Percentiles rank a stretch among this genome's conserved stretches.
phyloP scores from a whole-genome alignment of 2,888 invertebrate species.

The Diadromus collaris region DNA sequence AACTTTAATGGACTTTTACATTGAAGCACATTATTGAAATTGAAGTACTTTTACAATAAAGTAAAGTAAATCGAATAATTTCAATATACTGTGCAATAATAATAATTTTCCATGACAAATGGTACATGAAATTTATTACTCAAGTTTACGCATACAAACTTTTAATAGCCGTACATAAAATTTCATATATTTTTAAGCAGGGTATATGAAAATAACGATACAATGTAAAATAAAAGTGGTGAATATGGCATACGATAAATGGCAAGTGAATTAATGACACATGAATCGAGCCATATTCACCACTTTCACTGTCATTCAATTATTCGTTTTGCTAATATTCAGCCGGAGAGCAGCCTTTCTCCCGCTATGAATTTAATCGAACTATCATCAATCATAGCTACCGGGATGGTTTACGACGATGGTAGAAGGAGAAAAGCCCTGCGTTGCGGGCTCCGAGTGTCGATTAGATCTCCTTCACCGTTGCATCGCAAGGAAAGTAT shows the following conservation, averaged over 20 bases:
- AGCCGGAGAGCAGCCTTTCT: background rate
- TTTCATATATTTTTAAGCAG: no score
- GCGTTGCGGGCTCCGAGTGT: background rate
- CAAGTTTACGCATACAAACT: no score
- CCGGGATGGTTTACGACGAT: constrained; percentile 2
- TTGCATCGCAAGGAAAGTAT: constrained; percentile 14
- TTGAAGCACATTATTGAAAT: no score
- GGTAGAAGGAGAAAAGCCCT: constrained; percentile 10
- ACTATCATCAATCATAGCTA: constrained; percentile 1
- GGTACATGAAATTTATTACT: background rate
- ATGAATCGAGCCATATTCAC: no score
- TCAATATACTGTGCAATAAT: no score
- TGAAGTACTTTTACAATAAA: no score
- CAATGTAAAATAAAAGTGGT: background rate
- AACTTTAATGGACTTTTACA: no score
- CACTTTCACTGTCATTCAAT: background rate
- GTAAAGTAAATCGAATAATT: no score
- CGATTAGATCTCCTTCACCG: constrained; percentile 37
- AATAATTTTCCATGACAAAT: no score
- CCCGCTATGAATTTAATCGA: constrained; percentile 5
- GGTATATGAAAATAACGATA: constrained; percentile 12
- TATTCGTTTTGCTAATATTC: background rate
- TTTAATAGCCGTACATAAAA: no score
- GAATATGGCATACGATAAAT: no score
- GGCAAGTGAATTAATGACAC: no score